Evolutionary conservation across 2,113 vertebrate species (phyloP).

Genomic region (Tyrannus savana): DNA sequence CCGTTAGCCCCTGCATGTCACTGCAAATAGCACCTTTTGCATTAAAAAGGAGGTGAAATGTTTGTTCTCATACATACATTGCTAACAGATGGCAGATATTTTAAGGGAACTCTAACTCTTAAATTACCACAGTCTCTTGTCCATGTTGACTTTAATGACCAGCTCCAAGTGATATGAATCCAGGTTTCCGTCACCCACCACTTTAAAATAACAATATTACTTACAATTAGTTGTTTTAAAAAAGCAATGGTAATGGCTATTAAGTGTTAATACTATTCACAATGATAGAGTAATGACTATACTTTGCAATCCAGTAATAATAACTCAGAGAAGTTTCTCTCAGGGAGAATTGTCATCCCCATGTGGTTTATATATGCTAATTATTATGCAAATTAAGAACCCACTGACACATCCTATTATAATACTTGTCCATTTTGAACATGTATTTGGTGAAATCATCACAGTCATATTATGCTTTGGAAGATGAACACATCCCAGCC

Average conservation of each 20-base stretch:
- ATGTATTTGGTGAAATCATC: constrained; percentile 13
- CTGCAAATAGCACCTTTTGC: neutral
- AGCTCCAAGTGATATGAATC: neutral
- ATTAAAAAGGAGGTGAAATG: neutral
- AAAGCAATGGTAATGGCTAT: neutral
- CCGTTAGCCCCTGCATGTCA: neutral
- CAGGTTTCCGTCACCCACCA: neutral
- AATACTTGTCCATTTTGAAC: constrained; percentile 11
- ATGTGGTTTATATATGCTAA: constrained; percentile 11
- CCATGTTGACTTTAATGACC: neutral
- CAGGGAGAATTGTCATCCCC: neutral
- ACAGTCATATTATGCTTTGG: neutral
- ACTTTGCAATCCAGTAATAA: neutral
- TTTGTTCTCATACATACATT: neutral
- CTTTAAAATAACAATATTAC: neutral
- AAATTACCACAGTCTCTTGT: neutral
- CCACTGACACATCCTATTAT: constrained; percentile 28
- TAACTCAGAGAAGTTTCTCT: constrained; percentile 16
- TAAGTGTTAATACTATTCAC: neutral
- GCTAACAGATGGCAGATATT: neutral
- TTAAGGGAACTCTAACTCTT: neutral
- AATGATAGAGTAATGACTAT: neutral
- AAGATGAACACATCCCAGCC: neutral
- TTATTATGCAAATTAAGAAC: constrained; percentile 37
- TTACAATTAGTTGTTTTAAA: neutral